Conservation (phyloP, 2,888 invertebrate species). For the Trimorus sp. region DNA sequence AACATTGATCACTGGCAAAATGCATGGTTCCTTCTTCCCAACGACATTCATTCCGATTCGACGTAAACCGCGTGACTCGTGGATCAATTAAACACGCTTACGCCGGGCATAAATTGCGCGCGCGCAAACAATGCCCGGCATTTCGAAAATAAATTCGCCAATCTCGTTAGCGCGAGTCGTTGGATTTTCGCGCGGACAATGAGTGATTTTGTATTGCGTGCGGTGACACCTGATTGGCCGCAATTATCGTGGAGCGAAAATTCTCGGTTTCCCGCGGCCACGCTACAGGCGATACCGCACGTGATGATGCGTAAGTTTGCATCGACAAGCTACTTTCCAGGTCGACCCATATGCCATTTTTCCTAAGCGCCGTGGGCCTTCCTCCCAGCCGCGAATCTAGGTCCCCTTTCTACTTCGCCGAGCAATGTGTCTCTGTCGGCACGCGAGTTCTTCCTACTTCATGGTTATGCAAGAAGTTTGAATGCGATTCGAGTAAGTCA, state of each 20-base stretch:
- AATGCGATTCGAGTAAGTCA: slow-evolving; percentile 31
- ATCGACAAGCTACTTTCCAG: slow-evolving; percentile 59
- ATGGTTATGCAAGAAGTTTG: slow-evolving; percentile 53
- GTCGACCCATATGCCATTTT: slow-evolving; percentile 63
- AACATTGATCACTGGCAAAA: too few species aligned
- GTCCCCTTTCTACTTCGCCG: slow-evolving; percentile 60
- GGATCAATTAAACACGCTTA: slow-evolving; percentile 29
- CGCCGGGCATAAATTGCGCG: slow-evolving; percentile 21
- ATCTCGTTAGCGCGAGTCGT: slow-evolving; percentile 25
- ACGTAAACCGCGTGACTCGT: slow-evolving; percentile 20
- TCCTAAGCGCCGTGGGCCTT: slow-evolving; percentile 40
- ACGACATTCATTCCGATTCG: slow-evolving; percentile 11
- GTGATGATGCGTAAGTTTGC: slow-evolving; percentile 61
- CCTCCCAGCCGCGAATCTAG: slow-evolving; percentile 50
- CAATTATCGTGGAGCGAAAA: slow-evolving; percentile 19
- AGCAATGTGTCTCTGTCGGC: slow-evolving; percentile 40
- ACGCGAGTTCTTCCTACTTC: slow-evolving; percentile 51
- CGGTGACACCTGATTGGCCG: neutral
- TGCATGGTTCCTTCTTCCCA: too few species aligned
- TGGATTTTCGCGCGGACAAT: slow-evolving; percentile 26
- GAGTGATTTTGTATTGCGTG: slow-evolving; percentile 6
- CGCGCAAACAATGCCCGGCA: slow-evolving; percentile 33
- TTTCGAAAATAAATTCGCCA: slow-evolving; percentile 35
- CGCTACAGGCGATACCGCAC: slow-evolving; percentile 22
- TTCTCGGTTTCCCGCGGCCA: slow-evolving; percentile 21